These are phyloP conservation scores for Caerostris darwini DNA, from an alignment of 1,140 invertebrate genomes.

Conservation along the genomic window DNA sequence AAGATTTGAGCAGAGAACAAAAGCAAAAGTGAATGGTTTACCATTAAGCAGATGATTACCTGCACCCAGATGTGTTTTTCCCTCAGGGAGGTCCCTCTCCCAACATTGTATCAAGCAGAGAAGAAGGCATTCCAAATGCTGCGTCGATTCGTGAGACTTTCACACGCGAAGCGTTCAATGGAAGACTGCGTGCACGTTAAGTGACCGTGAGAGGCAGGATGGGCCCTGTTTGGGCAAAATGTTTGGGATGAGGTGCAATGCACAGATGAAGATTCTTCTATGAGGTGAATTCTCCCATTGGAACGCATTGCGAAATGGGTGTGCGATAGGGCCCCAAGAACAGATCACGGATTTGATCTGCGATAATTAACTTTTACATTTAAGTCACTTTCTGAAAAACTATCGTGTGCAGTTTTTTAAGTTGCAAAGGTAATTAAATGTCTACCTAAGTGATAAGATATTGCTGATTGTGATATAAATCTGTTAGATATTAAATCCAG, in stretches of 20 bases:
- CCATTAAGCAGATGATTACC: not conserved
- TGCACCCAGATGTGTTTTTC: not conserved
- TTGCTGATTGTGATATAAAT: too few relatives aligned
- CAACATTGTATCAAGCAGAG: slow-evolving; percentile 39
- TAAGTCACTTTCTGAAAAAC: too few relatives aligned
- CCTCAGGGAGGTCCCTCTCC: not conserved
- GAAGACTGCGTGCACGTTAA: slow-evolving; percentile 47
- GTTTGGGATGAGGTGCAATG: slow-evolving; percentile 28
- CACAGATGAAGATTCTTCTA: slow-evolving; percentile 39
- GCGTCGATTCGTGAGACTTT: slow-evolving; percentile 55
- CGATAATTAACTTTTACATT: not conserved
- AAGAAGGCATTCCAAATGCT: slow-evolving; percentile 41
- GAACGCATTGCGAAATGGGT: not conserved
- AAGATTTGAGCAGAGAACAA: not conserved
- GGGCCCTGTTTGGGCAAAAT: slow-evolving; percentile 15
- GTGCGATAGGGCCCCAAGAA: not conserved
- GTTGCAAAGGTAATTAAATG: too few relatives aligned
- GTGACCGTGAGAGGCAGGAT: slow-evolving; percentile 66
- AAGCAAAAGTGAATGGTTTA: not conserved
- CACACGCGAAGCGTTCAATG: slow-evolving; percentile 70
- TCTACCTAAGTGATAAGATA: too few relatives aligned
- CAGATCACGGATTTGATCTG: not conserved
- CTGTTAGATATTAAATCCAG: too few relatives aligned
- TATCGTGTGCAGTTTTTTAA: too few relatives aligned
- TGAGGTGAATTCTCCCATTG: slow-evolving; percentile 4